These are phyloP conservation scores for Chaenodraco wilsoni DNA, from an alignment of 2,797 vertebrate genomes.

Conservation along the genomic window DNA sequence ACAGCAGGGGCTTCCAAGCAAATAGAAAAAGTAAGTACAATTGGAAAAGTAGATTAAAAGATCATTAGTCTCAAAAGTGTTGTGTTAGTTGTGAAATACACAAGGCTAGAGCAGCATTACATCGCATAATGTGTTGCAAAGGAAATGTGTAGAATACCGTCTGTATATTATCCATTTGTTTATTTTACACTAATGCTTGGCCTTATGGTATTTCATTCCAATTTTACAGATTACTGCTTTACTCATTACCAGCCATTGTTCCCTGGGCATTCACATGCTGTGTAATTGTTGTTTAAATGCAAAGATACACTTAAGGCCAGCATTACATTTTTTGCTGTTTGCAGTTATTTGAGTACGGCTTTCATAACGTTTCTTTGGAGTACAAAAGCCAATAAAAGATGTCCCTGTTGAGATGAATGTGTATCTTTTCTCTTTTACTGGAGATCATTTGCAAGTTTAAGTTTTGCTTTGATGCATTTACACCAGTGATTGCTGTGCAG, in stretches of 20 bases:
- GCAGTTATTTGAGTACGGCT: constrained; percentile 21
- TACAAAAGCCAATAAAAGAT: constrained; percentile 13
- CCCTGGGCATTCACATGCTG: constrained; percentile 6
- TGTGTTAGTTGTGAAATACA: not conserved
- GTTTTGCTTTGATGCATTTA: not conserved
- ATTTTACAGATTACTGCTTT: constrained; percentile 8
- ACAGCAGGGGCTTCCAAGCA: constrained; percentile 7
- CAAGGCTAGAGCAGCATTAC: not conserved
- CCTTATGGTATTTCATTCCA: constrained; percentile 18
- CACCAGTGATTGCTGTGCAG: not conserved
- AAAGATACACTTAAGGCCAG: constrained; percentile 16
- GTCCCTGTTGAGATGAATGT: constrained; percentile 9
- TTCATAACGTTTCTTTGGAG: constrained; percentile 22
- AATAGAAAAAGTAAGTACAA: not conserved
- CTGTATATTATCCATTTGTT: constrained; percentile 11
- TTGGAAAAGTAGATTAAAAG: constrained; percentile 4
- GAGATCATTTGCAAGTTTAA: constrained; percentile 1
- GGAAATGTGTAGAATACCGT: not conserved
- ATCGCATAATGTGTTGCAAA: constrained; percentile 8
- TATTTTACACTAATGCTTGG: constrained; percentile 1
- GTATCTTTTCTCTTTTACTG: constrained; percentile 1
- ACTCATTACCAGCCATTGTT: constrained; percentile 38
- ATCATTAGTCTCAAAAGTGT: constrained; percentile 12
- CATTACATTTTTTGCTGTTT: constrained; percentile 27
- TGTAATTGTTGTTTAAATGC: constrained; percentile 11